phyloP scores from a whole-genome alignment of 23 tunicate genomes.

The Ciona savignyi region DNA sequence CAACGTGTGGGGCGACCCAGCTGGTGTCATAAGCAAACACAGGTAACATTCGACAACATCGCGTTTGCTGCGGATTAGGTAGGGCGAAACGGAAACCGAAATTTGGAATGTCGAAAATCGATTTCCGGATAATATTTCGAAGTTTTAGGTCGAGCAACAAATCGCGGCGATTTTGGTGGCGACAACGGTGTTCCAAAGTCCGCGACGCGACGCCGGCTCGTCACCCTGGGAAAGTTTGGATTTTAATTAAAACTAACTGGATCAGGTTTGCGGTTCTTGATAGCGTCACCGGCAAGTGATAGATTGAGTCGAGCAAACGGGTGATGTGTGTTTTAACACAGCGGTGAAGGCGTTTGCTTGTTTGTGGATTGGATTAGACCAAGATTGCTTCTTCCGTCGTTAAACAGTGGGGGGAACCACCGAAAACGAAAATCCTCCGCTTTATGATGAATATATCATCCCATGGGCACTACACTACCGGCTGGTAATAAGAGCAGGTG shows the following conservation, averaged over 20 bases:
- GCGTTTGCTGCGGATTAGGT: not conserved
- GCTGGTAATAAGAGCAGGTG: too few species aligned
- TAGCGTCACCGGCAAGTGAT: not conserved
- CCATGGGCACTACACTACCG: too few species aligned
- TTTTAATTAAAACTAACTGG: not conserved
- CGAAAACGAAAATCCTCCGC: too few species aligned
- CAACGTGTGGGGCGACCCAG: not conserved
- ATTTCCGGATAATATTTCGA: not conserved
- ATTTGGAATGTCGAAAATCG: not conserved
- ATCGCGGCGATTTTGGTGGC: too few species aligned
- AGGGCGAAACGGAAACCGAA: not conserved
- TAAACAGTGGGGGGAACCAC: too few species aligned
- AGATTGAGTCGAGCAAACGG: not conserved
- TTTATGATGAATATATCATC: too few species aligned
- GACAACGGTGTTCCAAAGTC: not conserved
- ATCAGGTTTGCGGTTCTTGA: not conserved
- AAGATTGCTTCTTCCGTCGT: not conserved
- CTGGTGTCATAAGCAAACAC: not conserved
- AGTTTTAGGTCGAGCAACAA: too few species aligned
- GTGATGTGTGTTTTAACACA: not conserved
- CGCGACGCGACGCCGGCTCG: not conserved
- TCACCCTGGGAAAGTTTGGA: not conserved
- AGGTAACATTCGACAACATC: not conserved
- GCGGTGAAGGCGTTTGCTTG: not conserved
- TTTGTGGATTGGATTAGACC: not conserved